phyloP scores from a whole-genome alignment of 1,140 invertebrate genomes.

The Zaprionus nigranus region DNA sequence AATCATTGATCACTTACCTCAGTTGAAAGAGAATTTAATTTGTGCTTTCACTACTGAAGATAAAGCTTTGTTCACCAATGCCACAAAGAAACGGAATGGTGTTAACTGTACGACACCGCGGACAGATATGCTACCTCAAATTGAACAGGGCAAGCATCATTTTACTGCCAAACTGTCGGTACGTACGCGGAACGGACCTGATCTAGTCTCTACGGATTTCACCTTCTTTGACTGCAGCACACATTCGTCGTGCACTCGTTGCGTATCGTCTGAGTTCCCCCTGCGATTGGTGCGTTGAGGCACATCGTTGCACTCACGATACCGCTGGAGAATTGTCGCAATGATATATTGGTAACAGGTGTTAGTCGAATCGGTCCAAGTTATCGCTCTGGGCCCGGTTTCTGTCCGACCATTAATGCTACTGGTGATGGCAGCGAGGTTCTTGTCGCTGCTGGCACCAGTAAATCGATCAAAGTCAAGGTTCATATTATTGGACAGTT shows the following conservation, averaged over 20 bases:
- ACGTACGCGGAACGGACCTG: conserved; percentile 94
- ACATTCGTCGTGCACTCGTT: conserved; percentile 96
- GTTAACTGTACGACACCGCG: conserved; percentile 97
- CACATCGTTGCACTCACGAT: conserved; percentile 97
- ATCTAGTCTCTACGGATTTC: conserved; percentile 98
- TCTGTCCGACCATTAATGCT: conserved; percentile 97
- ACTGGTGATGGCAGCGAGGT: conserved; percentile 95
- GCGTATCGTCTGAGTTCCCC: conserved; percentile 97
- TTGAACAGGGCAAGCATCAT: conserved; percentile 96
- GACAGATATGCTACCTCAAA: conserved; percentile 95
- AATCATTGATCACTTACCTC: conserved; percentile 96
- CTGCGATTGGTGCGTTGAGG: conserved; percentile 98
- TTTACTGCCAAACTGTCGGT: conserved; percentile 98
- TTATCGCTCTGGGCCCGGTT: conserved; percentile 95
- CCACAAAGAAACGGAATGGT: conserved; percentile 93
- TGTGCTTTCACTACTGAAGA: conserved; percentile 97
- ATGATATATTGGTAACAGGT: conserved; percentile 97
- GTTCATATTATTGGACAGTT: conserved; percentile 98
- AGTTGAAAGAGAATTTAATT: conserved; percentile 93
- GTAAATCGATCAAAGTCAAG: conserved; percentile 95
- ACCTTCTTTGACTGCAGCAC: conserved; percentile 99
- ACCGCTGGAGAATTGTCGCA: conserved; percentile 97
- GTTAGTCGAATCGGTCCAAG: conserved; percentile 95
- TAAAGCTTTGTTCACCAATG: conserved; percentile 95
- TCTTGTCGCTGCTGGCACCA: conserved; percentile 94